phyloP scores from a whole-genome alignment of 2,888 invertebrate genomes.

The Nemoura dubitans region DNA sequence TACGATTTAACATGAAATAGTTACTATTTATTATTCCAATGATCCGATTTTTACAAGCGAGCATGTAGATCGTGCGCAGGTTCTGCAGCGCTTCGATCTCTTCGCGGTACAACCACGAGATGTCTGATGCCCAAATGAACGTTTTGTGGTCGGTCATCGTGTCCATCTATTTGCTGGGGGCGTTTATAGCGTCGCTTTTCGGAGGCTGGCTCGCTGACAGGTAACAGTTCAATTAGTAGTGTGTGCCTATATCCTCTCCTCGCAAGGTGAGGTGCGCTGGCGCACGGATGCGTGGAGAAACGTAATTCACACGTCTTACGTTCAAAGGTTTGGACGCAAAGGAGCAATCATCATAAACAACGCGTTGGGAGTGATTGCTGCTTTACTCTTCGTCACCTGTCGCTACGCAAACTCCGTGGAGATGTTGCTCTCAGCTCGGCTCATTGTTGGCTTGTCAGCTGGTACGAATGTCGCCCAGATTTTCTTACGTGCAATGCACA shows the following conservation, averaged over 20 bases:
- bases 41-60: too few relatives aligned
- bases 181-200: conserved; percentile 83
- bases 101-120: conserved; percentile 65
- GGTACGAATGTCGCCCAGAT: conserved; percentile 55
- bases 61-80: conserved; percentile 61
- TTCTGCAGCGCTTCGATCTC: conserved; percentile 78
- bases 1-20: too few relatives aligned
- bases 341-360: conserved; percentile 78
- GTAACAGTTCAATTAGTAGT: conserved; percentile 50
- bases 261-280: too few relatives aligned
- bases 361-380: conserved; percentile 72
- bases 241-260: too few relatives aligned
- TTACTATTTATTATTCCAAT: too few relatives aligned
- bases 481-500: too few relatives aligned
- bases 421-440: conserved; percentile 78
- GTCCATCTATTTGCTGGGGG: conserved; percentile 89
- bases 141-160: conserved; percentile 85
- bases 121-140: conserved; percentile 66
- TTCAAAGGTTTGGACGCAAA: conserved; percentile 64
- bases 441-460: conserved; percentile 75
- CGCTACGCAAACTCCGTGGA: conserved; percentile 77
- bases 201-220: conserved; percentile 82
- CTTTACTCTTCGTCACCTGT: conserved; percentile 57
- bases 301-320: neutral
- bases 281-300: too few relatives aligned